Percentiles rank a stretch among this genome's conserved stretches.
Evolutionary conservation across 2,888 invertebrate species (phyloP).

Genomic region (Papilio protenor): DNA sequence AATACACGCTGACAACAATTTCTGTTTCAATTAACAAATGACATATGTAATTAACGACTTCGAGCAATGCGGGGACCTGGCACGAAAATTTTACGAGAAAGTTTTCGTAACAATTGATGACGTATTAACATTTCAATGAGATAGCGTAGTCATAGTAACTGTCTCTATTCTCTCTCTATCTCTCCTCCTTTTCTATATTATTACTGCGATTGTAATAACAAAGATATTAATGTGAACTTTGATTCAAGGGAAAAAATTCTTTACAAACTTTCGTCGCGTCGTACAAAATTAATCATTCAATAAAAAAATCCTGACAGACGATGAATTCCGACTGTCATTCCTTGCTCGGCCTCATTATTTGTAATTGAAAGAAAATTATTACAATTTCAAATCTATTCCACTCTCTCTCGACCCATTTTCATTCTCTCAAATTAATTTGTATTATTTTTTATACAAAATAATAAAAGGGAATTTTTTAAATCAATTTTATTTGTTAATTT

Average conservation of each 20-base stretch:
- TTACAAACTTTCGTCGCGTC: background rate
- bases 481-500: too few relatives aligned
- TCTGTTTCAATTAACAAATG: too few relatives aligned
- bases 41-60: too few relatives aligned
- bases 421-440: background rate
- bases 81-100: too few relatives aligned
- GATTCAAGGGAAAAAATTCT: background rate
- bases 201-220: background rate
- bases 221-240: background rate
- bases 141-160: background rate
- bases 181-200: background rate
- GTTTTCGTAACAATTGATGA: too few relatives aligned
- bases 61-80: too few relatives aligned
- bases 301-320: conserved; percentile 1
- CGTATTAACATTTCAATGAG: too few relatives aligned
- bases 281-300: conserved; percentile 5
- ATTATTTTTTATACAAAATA: background rate
- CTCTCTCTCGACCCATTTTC: background rate
- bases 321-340: conserved; percentile 5
- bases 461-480: too few relatives aligned
- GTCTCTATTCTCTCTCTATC: background rate
- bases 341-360: conserved; percentile 15
- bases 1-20: too few relatives aligned
- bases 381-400: conserved; percentile 7
- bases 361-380: conserved; percentile 27